These are phyloP conservation scores for Drosophila histrio DNA, from an alignment of 2,888 invertebrate species.

Conservation along the genomic window DNA sequence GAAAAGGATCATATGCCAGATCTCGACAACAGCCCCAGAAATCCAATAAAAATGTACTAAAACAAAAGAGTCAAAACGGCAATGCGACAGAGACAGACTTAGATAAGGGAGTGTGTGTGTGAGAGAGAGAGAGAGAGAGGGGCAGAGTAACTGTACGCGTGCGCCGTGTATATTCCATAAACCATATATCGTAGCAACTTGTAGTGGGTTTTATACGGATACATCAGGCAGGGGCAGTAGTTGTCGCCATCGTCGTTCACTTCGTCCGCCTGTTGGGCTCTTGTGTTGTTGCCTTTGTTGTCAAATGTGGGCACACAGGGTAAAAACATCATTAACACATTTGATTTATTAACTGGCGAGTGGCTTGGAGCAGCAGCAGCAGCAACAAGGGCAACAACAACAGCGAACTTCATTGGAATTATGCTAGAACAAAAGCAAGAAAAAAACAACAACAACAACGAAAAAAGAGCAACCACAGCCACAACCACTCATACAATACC, in stretches of 20 bases:
- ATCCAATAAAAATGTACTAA: slow-evolving; percentile 67
- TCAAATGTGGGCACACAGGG: slow-evolving; percentile 78
- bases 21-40: slow-evolving; percentile 47
- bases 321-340: slow-evolving; percentile 85
- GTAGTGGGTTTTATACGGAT: slow-evolving; percentile 32
- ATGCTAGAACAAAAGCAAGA: slow-evolving; percentile 53
- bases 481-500: slow-evolving; percentile 42
- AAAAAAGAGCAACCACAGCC: slow-evolving; percentile 33
- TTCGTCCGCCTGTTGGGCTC: slow-evolving; percentile 33
- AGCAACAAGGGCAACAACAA: slow-evolving; percentile 21
- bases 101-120: slow-evolving; percentile 2
- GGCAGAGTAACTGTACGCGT: slow-evolving; percentile 54
- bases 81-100: not conserved
- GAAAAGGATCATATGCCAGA: slow-evolving; percentile 50
- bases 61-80: slow-evolving; percentile 42
- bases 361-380: slow-evolving; percentile 59
- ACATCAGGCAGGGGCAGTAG: slow-evolving; percentile 29
- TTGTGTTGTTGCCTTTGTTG: slow-evolving; percentile 66
- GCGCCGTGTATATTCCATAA: slow-evolving; percentile 44
- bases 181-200: slow-evolving; percentile 17
- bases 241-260: slow-evolving; percentile 38
- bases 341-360: slow-evolving; percentile 84
- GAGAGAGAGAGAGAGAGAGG: not conserved
- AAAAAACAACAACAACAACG: not conserved
- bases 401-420: slow-evolving; percentile 60